Evolutionary conservation across 2,888 invertebrate species (phyloP).

Genomic region (Dromius quadrimaculatus): DNA sequence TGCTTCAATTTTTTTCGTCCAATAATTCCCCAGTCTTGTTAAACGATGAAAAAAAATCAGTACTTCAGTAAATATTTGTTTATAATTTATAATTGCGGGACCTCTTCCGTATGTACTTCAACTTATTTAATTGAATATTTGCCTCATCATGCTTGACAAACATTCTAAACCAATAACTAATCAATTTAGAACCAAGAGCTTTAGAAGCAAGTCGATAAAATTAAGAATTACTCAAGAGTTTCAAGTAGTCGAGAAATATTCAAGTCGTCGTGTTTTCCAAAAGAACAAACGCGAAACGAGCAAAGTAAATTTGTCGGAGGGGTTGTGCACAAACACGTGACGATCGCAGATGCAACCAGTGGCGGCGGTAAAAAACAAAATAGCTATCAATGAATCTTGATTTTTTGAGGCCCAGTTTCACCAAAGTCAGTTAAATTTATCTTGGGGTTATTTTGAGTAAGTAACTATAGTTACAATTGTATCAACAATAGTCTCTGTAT

Average conservation of each 20-base stretch:
- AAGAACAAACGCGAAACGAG: conserved; percentile 22
- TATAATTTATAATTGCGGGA: conserved; percentile 12
- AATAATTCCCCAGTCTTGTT: too few relatives aligned
- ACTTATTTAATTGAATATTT: conserved; percentile 34
- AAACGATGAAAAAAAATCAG: neutral
- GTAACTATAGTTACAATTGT: too few relatives aligned
- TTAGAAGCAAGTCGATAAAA: conserved; percentile 12
- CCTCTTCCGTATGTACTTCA: neutral
- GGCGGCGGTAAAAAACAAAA: neutral
- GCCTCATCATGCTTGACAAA: neutral
- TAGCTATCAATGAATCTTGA: too few relatives aligned
- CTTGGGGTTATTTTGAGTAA: too few relatives aligned
- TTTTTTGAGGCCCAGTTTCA: too few relatives aligned
- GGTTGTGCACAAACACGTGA: conserved; percentile 10
- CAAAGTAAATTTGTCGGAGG: conserved; percentile 19
- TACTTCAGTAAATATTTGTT: neutral
- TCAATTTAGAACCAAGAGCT: conserved; percentile 18
- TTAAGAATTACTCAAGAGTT: conserved; percentile 14
- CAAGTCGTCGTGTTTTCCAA: conserved; percentile 20
- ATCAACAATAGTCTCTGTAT: too few relatives aligned
- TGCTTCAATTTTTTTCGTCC: too few relatives aligned
- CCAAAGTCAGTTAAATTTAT: too few relatives aligned
- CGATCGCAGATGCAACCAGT: neutral
- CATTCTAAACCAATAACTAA: conserved; percentile 23
- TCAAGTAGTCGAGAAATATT: conserved; percentile 21